Conservation (phyloP, 2,797 vertebrate genomes). For the Meda fulgida region DNA sequence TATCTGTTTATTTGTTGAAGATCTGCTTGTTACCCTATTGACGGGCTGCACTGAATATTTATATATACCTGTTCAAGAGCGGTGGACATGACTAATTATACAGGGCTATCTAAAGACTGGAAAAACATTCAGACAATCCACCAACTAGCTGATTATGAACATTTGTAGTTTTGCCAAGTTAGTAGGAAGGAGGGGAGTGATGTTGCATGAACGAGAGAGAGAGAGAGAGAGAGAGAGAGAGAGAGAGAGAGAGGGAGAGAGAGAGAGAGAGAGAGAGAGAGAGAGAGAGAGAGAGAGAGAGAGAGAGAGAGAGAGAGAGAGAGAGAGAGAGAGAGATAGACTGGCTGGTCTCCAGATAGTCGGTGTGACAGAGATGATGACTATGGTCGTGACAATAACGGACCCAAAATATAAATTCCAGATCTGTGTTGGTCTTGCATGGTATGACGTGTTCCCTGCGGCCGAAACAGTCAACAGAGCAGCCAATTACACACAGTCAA, state of each 20-base stretch:
- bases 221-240: neutral
- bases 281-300: neutral
- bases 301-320: neutral
- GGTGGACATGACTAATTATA: neutral
- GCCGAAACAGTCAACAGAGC: slow-evolving; percentile 4
- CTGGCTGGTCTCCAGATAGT: slow-evolving; percentile 3
- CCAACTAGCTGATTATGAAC: neutral
- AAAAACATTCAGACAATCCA: neutral
- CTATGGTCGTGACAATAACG: neutral
- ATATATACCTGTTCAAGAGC: neutral
- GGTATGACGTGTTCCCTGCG: slow-evolving; percentile 28
- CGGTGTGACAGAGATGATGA: slow-evolving; percentile 4
- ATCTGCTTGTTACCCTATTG: neutral
- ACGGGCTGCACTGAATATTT: neutral
- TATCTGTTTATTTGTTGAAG: neutral
- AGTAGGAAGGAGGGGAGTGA: neutral
- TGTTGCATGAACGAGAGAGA: neutral
- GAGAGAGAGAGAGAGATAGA: neutral
- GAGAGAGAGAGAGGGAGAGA: neutral
- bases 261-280: neutral
- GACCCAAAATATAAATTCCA: neutral
- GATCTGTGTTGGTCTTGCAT: slow-evolving; percentile 13
- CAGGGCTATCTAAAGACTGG: neutral
- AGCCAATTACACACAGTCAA: slow-evolving; percentile 30
- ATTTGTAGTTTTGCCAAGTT: neutral